Evolutionary conservation across 1,140 invertebrate species (phyloP), one percentile per base, ranked within the genome.

Genomic region (Drosophila orosa): DNA sequence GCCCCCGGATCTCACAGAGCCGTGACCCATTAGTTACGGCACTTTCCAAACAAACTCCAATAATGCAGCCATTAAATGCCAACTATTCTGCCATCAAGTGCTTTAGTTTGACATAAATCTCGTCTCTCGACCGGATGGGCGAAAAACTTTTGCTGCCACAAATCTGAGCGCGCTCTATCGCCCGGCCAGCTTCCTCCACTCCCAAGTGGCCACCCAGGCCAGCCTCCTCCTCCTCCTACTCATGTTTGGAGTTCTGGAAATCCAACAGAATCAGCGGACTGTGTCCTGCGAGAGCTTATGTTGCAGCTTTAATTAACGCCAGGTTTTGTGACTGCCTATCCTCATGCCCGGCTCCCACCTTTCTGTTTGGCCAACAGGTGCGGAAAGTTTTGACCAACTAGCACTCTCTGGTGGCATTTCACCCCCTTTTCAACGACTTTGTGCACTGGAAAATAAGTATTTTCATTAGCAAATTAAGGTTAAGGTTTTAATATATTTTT

Each of bases 71-170:
- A 86, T 86, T 87, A 86, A 83, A 86, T 83, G 84, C 83, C 83
- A 86, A 87, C 83, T 86, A 85, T 80, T 85, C 72, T 78, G 83
- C 63, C 82, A 83, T 87, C 83, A 86, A 86, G 83, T 86, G 76
- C 84, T 86, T 86, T 87, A 87, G 83, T 82, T 86, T 86, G 84
- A 86, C 83, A 86, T 86, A 87, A 86, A 86, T 86, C 79, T 82
- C 75, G 62, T 47, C 61, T 87, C 75, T 82, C 79, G 66, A 58
- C 65, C 75, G 75, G 66, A 76, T 62, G 75, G 29, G 69, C 69
- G 47, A 86, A 71, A 80, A 79, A 82, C 50, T 73, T 78, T 83
- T 82, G 40, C n/a, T 22, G 22, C 63, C 31, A 78, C 78, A 74
- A 86, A 85, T 85, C 71, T 69, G 69, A 13, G 42, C 47, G 17